Evolutionary conservation across 2,113 vertebrate genomes (phyloP), one percentile per base, ranked within the genome.

Genomic region (Caranx ignobilis): DNA sequence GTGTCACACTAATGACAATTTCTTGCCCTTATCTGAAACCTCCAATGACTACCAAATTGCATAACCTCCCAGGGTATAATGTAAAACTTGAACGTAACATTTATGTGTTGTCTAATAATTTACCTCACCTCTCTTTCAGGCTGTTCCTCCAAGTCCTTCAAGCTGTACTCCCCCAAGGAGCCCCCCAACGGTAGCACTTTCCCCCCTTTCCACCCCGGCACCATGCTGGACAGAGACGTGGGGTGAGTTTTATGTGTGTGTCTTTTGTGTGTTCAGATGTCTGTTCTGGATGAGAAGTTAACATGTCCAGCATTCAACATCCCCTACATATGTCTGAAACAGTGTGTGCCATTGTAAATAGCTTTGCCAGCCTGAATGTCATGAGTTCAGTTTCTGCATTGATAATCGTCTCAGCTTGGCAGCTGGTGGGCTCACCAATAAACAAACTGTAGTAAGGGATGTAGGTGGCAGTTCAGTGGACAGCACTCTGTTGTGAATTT

Each of bases 81-180:
- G 55, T 18, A 34, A 16, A 34, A 12, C 31, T 26, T 3, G 11
- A 18, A 50, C 12, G 0, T n/a, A 6, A 56, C 8, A 18, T 55
- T 54, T 18, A 56, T 62, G 12, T 26, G 69, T 3, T 64, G 21
- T 70, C 4, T 64, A 31, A 73, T 26, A 3, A 32, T 65, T 55
- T 45, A 65, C 4, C 9, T 69, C 35, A 19, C 37, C 26, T 85
- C 3, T 82, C 19, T 77, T 85, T 26, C 89, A 99, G 98, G 98
- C 96, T 99, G 98, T 96, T 99, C 98, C 96, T 99, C 98, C 94
- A 99, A 99, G 96, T 98, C 98, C 0, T 99, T 99, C 98, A 99
- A 99, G 95, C 98, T 99, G 97, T 99, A 99, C 97, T 99, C 98
- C 60, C 98, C 98, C 91, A 99, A 99, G 97, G 98, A 99, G 95